These are phyloP conservation scores for Laothoe populi DNA, from an alignment of 2,888 invertebrate genomes.

Conservation along the genomic window DNA sequence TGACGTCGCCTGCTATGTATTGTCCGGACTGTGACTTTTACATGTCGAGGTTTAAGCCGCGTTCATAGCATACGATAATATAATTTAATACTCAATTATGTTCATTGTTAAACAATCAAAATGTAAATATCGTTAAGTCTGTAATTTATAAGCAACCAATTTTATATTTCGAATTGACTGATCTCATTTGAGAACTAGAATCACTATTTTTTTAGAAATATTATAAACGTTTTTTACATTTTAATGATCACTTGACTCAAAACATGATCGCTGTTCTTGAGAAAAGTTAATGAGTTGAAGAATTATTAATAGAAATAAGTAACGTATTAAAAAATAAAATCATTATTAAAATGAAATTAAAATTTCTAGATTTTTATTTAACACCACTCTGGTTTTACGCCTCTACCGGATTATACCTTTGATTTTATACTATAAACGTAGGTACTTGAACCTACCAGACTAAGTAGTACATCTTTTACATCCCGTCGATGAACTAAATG, in stretches of 20 bases:
- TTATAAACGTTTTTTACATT: not conserved
- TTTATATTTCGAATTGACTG: constrained; percentile 46
- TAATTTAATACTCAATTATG: constrained; percentile 21
- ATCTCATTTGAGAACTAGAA: constrained; percentile 68
- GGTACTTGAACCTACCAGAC: no score
- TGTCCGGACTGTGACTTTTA: constrained; percentile 97
- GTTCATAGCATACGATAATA: constrained; percentile 67
- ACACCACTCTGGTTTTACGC: not conserved
- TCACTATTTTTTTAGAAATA: constrained; percentile 20
- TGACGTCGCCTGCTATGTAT: constrained; percentile 91
- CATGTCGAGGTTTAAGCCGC: constrained; percentile 92
- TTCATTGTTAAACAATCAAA: constrained; percentile 14
- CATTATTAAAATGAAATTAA: constrained; percentile 11
- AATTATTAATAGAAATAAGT: not conserved
- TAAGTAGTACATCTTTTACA: no score
- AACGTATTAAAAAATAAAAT: constrained; percentile 11
- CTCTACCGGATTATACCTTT: not conserved
- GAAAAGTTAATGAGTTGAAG: not conserved
- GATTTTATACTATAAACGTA: not conserved
- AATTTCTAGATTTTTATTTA: constrained; percentile 14
- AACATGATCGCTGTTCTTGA: not conserved
- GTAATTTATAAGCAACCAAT: constrained; percentile 23
- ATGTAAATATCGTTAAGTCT: constrained; percentile 28
- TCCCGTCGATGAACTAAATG: no score
- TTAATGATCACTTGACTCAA: not conserved